Conservation (phyloP, 2,888 invertebrate genomes). For the Tetranychus truncatus region DNA sequence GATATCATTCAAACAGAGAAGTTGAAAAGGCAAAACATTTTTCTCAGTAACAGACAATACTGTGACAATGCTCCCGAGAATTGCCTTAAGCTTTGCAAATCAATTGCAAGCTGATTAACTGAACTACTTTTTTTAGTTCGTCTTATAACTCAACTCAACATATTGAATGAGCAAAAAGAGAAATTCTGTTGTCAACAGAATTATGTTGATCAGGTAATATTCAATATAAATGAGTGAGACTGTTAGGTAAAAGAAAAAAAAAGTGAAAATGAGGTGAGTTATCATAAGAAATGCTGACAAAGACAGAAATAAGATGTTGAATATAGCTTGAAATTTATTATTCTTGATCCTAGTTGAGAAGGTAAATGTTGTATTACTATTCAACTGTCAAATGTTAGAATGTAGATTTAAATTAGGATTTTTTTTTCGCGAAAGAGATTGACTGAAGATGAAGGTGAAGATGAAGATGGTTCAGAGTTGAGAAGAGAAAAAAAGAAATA, state of each 20-base stretch:
- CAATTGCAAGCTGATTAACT: neutral
- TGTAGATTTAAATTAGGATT: neutral
- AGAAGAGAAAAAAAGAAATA: neutral
- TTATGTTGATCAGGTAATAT: neutral
- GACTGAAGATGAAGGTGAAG: neutral
- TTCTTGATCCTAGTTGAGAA: neutral
- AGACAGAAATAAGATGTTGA: neutral
- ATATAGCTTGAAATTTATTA: neutral
- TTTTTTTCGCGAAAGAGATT: neutral
- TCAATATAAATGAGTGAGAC: no score
- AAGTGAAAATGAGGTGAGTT: no score
- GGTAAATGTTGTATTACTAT: neutral
- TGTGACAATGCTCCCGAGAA: neutral
- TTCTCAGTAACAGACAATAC: neutral
- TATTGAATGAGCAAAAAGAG: neutral
- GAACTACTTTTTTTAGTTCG: neutral
- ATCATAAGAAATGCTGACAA: neutral
- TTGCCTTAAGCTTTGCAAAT: neutral
- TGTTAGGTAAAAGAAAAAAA: no score
- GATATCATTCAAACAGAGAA: neutral
- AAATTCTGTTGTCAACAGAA: neutral
- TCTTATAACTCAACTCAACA: neutral
- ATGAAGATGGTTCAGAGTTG: neutral
- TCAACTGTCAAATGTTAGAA: neutral
- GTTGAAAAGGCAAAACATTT: neutral